phyloP scores from a whole-genome alignment of 1,140 invertebrate genomes.

The Cyclargus thomasi region DNA sequence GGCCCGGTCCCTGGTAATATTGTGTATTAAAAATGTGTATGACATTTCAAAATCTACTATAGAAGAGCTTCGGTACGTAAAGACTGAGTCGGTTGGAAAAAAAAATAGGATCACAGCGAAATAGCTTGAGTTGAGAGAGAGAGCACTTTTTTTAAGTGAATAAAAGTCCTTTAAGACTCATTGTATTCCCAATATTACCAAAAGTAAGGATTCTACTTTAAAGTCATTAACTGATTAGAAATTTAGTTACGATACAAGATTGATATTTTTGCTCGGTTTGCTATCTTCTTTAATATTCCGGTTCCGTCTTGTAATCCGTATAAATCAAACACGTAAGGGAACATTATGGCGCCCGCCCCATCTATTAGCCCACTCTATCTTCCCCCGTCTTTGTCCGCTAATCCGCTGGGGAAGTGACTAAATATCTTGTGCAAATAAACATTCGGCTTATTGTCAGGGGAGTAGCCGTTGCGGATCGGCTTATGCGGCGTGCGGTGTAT shows the following conservation, averaged over 20 bases:
- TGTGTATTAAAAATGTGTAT: neutral
- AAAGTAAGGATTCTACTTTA: too few relatives aligned
- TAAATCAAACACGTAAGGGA: conserved; percentile 18
- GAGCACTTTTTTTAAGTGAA: too few relatives aligned
- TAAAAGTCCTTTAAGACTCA: too few relatives aligned
- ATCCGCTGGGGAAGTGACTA: conserved; percentile 70
- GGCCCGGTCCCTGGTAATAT: neutral
- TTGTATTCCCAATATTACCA: too few relatives aligned
- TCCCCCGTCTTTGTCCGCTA: conserved; percentile 59
- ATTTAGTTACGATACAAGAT: too few relatives aligned
- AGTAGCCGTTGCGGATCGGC: conserved; percentile 60
- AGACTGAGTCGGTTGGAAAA: neutral
- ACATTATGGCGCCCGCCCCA: conserved; percentile 44
- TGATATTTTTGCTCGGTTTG: neutral
- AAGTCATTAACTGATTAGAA: too few relatives aligned
- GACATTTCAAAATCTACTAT: neutral
- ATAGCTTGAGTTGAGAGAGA: too few relatives aligned
- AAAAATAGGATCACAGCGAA: too few relatives aligned
- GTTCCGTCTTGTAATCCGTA: conserved; percentile 20
- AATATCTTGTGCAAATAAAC: conserved; percentile 75
- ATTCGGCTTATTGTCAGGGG: conserved; percentile 63
- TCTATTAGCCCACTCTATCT: conserved; percentile 61
- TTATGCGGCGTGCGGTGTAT: conserved; percentile 56
- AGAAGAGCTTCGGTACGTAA: neutral
- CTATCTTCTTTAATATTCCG: conserved; percentile 7